Evolutionary conservation across 2,113 vertebrate species (phyloP).

Genomic region (Synchiropus splendidus): DNA sequence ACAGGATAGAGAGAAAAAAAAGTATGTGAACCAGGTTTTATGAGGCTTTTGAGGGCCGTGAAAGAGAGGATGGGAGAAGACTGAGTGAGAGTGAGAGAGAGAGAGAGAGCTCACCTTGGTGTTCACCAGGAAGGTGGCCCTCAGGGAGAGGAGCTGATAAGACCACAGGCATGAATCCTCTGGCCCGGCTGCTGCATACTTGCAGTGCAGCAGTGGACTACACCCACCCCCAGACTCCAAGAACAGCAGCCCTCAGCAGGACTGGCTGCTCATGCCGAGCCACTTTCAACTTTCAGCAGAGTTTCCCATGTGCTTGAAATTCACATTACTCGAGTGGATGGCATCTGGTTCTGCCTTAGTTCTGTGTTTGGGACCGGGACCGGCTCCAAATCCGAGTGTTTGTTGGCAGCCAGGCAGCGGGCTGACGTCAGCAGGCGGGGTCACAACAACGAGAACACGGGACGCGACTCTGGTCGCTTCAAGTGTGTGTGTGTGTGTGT

Average conservation of each 20-base stretch:
- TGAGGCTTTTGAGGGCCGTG: slow-evolving; percentile 44
- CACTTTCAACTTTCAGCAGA: too few species aligned
- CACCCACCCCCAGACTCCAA: slow-evolving; percentile 45
- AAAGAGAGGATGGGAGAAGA: neutral
- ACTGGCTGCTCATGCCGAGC: too few species aligned
- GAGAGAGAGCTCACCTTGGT: too few species aligned
- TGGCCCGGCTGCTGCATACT: slow-evolving; percentile 52
- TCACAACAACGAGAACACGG: slow-evolving; percentile 66
- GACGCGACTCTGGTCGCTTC: too few species aligned
- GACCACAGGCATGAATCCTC: slow-evolving; percentile 32
- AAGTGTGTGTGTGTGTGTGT: slow-evolving; percentile 33
- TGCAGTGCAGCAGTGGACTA: slow-evolving; percentile 44
- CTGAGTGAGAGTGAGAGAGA: too few species aligned
- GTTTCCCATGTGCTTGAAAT: neutral
- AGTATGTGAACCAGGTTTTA: slow-evolving; percentile 4
- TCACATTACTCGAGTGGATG: slow-evolving; percentile 10
- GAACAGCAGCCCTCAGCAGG: slow-evolving; percentile 31
- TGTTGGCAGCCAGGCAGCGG: slow-evolving; percentile 49
- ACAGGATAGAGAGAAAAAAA: slow-evolving; percentile 12
- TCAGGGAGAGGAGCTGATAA: neutral
- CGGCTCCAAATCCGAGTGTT: slow-evolving; percentile 54
- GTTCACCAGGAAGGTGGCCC: too few species aligned
- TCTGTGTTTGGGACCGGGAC: slow-evolving; percentile 38
- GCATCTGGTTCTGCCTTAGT: slow-evolving; percentile 38
- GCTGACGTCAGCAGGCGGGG: slow-evolving; percentile 71